A percentile compares a stretch with the other conserved stretches of the same genome.
These are phyloP conservation scores for Leptogaster cylindrica DNA, from an alignment of 2,888 invertebrate genomes.

Conservation along the genomic window DNA sequence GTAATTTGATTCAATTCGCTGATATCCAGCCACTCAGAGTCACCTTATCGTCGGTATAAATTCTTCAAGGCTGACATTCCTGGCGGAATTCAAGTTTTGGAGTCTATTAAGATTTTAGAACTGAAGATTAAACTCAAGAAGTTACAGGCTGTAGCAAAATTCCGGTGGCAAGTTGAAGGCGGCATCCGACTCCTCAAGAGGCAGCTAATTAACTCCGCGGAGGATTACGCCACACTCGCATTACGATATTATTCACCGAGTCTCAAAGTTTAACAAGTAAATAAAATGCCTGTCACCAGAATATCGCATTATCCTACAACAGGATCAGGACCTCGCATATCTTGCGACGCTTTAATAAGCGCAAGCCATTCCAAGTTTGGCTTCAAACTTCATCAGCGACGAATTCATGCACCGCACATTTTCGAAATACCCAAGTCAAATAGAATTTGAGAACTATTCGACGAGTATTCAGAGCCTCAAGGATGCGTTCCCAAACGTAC, in stretches of 20 bases:
- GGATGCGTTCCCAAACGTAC: too few relatives aligned
- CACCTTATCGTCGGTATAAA: conserved; percentile 25
- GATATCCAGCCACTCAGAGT: conserved; percentile 52
- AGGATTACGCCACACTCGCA: neutral
- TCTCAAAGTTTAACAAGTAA: conserved; percentile 24
- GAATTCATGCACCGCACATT: too few relatives aligned
- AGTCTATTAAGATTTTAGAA: conserved; percentile 38
- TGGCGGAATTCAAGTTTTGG: conserved; percentile 14
- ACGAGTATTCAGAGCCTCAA: too few relatives aligned
- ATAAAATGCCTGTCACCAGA: conserved; percentile 23
- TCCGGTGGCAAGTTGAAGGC: conserved; percentile 10
- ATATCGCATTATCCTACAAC: conserved; percentile 24
- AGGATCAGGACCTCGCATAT: too few relatives aligned
- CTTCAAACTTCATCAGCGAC: too few relatives aligned
- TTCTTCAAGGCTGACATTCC: conserved; percentile 28
- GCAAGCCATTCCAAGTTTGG: too few relatives aligned
- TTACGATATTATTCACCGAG: conserved; percentile 21
- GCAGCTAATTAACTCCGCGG: conserved; percentile 22
- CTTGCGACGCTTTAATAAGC: too few relatives aligned
- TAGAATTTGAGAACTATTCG: too few relatives aligned
- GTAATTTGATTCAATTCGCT: conserved; percentile 63
- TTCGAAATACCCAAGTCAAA: too few relatives aligned
- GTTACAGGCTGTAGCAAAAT: conserved; percentile 1
- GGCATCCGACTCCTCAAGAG: conserved; percentile 29
- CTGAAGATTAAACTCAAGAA: conserved; percentile 28